Conservation (phyloP, 23 tunicate genomes). For the Aplidium turbinatum region DNA sequence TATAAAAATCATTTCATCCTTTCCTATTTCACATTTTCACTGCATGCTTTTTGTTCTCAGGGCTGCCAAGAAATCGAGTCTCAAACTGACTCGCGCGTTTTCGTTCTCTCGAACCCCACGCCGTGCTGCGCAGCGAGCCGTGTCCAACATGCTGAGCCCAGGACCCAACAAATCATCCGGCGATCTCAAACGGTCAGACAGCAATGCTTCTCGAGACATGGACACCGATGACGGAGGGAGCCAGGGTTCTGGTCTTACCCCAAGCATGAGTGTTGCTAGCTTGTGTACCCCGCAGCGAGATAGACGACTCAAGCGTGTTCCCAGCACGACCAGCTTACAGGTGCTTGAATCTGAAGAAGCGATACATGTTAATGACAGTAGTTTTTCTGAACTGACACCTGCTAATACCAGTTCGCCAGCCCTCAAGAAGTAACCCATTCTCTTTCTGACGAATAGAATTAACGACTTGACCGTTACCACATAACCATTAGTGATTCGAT, state of each 20-base stretch:
- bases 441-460: too few relatives aligned
- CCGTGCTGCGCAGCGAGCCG: constrained; percentile 65
- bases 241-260: constrained; percentile 61
- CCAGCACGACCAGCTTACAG: constrained; percentile 72
- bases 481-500: background rate
- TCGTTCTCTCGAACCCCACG: constrained; percentile 90
- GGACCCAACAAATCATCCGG: constrained; percentile 19
- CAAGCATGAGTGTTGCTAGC: constrained; percentile 83
- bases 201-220: constrained; percentile 24
- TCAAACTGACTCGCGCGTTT: constrained; percentile 84
- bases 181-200: constrained; percentile 31
- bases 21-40: too few relatives aligned
- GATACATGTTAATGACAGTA: constrained; percentile 23
- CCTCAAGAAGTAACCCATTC: too few relatives aligned
- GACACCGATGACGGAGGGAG: constrained; percentile 2
- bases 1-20: too few relatives aligned
- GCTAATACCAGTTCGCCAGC: background rate
- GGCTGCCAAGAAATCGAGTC: constrained; percentile 83
- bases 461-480: too few relatives aligned
- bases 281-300: constrained; percentile 68
- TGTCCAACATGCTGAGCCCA: constrained; percentile 67
- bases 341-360: constrained; percentile 42
- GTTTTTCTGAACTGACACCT: constrained; percentile 1
- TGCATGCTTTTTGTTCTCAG: too few relatives aligned
- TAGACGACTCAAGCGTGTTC: constrained; percentile 25